phyloP scores from a whole-genome alignment of 2,888 invertebrate genomes.

The Yponomeuta malinellus region DNA sequence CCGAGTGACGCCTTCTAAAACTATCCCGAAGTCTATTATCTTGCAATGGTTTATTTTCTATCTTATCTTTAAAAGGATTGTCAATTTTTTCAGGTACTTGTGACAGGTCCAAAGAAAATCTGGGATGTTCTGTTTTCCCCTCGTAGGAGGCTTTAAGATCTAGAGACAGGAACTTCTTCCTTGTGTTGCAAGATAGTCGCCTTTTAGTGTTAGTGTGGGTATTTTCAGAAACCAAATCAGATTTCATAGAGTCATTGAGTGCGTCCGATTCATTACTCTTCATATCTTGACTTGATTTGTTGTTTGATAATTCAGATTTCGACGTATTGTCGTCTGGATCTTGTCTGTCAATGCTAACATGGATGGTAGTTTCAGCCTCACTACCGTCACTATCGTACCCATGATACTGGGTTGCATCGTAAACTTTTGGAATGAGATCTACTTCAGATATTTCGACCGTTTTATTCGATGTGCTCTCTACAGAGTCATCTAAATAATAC shows the following conservation, averaged over 20 bases:
- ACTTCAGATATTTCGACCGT: constrained; percentile 14
- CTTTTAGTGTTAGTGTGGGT: neutral
- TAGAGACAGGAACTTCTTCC: constrained; percentile 48
- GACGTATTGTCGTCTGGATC: constrained; percentile 26
- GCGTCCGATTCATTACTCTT: neutral
- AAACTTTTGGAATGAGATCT: constrained; percentile 22
- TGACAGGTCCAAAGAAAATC: constrained; percentile 27
- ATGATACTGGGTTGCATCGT: constrained; percentile 50
- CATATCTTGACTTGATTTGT: neutral
- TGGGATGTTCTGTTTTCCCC: constrained; percentile 24
- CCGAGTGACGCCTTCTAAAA: constrained; percentile 42
- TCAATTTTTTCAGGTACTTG: constrained; percentile 18
- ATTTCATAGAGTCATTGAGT: neutral
- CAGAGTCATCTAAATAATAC: neutral
- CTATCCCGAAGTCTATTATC: constrained; percentile 16
- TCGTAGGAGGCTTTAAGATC: constrained; percentile 49
- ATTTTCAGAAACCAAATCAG: neutral
- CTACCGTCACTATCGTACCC: constrained; percentile 73
- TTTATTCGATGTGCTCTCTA: neutral
- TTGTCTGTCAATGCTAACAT: constrained; percentile 56
- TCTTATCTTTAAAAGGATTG: constrained; percentile 15
- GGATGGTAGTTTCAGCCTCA: constrained; percentile 69
- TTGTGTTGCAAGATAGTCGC: constrained; percentile 23
- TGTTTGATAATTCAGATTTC: constrained; percentile 11
- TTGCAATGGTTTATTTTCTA: constrained; percentile 16